A percentile compares a stretch with the other conserved stretches of the same genome.
These are phyloP conservation scores for Schrankia costaestrigalis DNA, from an alignment of 2,888 invertebrate genomes.

Conservation along the genomic window DNA sequence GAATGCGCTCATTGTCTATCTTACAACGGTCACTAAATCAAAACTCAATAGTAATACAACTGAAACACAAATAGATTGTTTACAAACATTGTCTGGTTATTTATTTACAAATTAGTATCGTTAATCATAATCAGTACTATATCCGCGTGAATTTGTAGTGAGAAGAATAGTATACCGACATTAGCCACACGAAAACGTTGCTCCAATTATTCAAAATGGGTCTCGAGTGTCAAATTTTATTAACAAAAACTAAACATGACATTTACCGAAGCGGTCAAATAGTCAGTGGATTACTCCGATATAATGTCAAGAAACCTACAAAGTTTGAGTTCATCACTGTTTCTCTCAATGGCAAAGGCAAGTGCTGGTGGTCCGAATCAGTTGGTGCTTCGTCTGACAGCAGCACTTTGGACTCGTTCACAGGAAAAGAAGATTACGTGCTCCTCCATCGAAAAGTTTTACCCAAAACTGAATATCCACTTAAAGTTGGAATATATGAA, in stretches of 20 bases:
- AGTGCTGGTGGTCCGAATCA: slow-evolving; percentile 19
- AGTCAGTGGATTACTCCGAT: slow-evolving; percentile 30
- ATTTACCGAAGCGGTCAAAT: slow-evolving; percentile 24
- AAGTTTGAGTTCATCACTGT: slow-evolving; percentile 24
- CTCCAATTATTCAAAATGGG: too few relatives aligned
- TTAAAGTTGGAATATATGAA: slow-evolving; percentile 9
- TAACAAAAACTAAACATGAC: slow-evolving; percentile 19
- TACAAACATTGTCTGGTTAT: too few relatives aligned
- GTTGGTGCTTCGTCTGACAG: not conserved
- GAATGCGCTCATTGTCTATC: too few relatives aligned
- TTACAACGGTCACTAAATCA: too few relatives aligned
- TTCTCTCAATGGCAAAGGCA: slow-evolving; percentile 29
- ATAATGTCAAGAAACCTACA: slow-evolving; percentile 23
- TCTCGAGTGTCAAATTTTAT: slow-evolving; percentile 27
- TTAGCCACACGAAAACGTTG: too few relatives aligned
- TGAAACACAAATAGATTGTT: too few relatives aligned
- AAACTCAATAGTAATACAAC: too few relatives aligned
- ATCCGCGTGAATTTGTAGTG: too few relatives aligned
- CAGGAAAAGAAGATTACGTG: slow-evolving; percentile 23
- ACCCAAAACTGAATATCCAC: not conserved
- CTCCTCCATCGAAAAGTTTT: slow-evolving; percentile 12
- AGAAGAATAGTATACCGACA: too few relatives aligned
- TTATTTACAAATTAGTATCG: too few relatives aligned
- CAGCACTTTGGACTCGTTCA: not conserved
- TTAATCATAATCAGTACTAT: too few relatives aligned